These are phyloP conservation scores for Pseudomyrmex gracilis DNA, from an alignment of 1,140 invertebrate genomes.

Conservation along the genomic window DNA sequence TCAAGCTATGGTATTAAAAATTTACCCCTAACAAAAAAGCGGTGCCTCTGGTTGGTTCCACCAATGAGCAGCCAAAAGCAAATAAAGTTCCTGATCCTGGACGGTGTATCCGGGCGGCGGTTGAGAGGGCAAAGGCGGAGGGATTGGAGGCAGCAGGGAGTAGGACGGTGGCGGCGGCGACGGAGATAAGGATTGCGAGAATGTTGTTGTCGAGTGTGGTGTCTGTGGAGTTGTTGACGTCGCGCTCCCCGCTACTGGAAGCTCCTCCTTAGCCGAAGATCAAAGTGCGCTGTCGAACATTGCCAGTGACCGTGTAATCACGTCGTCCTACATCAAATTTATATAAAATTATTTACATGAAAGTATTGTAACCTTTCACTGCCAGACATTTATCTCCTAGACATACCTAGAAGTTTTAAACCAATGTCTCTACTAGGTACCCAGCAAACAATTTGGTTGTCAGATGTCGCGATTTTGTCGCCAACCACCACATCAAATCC, in stretches of 20 bases:
- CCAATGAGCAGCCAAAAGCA: conserved; percentile 75
- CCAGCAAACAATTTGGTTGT: no score
- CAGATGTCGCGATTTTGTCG: no score
- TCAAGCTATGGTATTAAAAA: not conserved
- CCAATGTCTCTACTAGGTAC: no score
- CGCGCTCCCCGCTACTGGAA: conserved; percentile 73
- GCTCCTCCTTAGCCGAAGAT: conserved; percentile 84
- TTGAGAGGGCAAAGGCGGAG: conserved; percentile 71
- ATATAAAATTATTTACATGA: not conserved
- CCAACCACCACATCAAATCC: no score
- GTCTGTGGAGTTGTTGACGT: conserved; percentile 63
- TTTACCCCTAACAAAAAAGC: conserved; percentile 74
- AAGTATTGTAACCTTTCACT: no score
- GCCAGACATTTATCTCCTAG: no score
- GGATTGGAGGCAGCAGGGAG: conserved; percentile 74
- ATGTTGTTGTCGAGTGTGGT: conserved; percentile 72
- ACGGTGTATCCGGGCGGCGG: conserved; percentile 75
- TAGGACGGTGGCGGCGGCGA: conserved; percentile 77
- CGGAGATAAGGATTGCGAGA: conserved; percentile 76
- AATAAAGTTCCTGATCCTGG: conserved; percentile 75
- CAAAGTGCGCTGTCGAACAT: conserved; percentile 93
- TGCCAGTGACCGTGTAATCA: conserved; percentile 92
- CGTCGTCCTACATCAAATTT: conserved; percentile 87
- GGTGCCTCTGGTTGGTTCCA: conserved; percentile 77
- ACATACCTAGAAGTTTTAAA: no score